phyloP scores from a whole-genome alignment of 2,888 invertebrate species.

The Dasypogon diadema region DNA sequence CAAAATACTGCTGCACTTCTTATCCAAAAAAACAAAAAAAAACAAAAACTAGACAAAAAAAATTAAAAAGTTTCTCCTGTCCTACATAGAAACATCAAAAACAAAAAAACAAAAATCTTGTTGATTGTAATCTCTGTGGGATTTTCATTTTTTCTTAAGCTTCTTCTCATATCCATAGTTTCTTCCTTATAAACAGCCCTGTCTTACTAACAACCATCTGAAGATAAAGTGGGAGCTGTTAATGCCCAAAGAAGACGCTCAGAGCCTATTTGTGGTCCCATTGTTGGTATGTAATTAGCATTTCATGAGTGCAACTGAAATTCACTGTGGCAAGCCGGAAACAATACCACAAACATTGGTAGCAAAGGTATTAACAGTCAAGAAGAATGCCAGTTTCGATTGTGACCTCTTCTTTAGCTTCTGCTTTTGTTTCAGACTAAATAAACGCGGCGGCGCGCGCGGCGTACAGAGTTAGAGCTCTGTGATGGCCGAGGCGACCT shows the following conservation, averaged over 20 bases:
- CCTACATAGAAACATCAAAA: neutral
- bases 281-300: slow-evolving; percentile 46
- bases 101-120: neutral
- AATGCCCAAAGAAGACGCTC: slow-evolving; percentile 16
- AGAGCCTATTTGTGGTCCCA: slow-evolving; percentile 33
- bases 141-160: slow-evolving; percentile 21
- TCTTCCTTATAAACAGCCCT: slow-evolving; percentile 28
- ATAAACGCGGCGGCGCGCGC: no score
- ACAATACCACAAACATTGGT: slow-evolving; percentile 18
- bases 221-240: slow-evolving; percentile 1
- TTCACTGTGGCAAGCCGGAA: slow-evolving; percentile 23
- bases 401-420: neutral
- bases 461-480: neutral
- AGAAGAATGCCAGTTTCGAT: neutral
- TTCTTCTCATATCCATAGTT: slow-evolving; percentile 9
- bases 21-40: no score
- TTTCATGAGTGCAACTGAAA: slow-evolving; percentile 49
- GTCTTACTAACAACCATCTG: neutral
- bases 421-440: neutral
- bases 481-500: neutral
- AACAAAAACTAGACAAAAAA: no score
- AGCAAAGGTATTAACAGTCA: slow-evolving; percentile 5
- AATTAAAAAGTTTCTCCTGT: neutral
- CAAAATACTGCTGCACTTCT: no score
- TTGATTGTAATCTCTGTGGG: slow-evolving; percentile 31